Conservation (phyloP, 2,113 vertebrate species). For the Erythrolamprus reginae region DNA sequence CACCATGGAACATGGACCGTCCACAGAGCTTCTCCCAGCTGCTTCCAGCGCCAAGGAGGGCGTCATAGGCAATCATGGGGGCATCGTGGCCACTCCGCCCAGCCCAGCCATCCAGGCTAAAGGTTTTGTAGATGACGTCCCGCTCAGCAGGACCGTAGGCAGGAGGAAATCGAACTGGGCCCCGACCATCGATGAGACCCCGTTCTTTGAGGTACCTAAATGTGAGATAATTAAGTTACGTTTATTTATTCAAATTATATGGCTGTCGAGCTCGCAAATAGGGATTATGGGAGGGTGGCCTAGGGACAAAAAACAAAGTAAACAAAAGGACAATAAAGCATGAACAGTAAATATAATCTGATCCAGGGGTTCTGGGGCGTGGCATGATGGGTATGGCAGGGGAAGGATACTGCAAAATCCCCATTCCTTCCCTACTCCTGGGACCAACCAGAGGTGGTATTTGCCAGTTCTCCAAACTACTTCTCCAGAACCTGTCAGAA, state of each 20-base stretch:
- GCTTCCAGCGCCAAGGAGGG: slow-evolving; percentile 66
- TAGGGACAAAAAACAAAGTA: not conserved
- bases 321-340: not conserved
- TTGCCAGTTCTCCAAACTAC: no score
- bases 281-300: not conserved
- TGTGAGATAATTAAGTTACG: not conserved
- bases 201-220: slow-evolving; percentile 72
- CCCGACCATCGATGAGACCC: slow-evolving; percentile 63
- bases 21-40: slow-evolving; percentile 78
- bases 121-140: slow-evolving; percentile 72
- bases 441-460: no score
- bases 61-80: slow-evolving; percentile 80
- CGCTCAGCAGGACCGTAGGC: slow-evolving; percentile 69
- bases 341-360: not conserved
- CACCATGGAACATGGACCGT: slow-evolving; percentile 75
- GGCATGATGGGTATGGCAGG: no score
- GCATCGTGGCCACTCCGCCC: slow-evolving; percentile 80
- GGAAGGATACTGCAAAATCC: no score
- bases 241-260: not conserved
- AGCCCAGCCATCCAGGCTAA: slow-evolving; percentile 75
- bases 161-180: slow-evolving; percentile 63
- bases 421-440: no score
- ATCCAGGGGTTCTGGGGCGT: not conserved
- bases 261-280: not conserved
- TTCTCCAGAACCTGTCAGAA: no score